Conservation (phyloP, 2,797 vertebrate species). For the Sebastolobus altivelis region DNA sequence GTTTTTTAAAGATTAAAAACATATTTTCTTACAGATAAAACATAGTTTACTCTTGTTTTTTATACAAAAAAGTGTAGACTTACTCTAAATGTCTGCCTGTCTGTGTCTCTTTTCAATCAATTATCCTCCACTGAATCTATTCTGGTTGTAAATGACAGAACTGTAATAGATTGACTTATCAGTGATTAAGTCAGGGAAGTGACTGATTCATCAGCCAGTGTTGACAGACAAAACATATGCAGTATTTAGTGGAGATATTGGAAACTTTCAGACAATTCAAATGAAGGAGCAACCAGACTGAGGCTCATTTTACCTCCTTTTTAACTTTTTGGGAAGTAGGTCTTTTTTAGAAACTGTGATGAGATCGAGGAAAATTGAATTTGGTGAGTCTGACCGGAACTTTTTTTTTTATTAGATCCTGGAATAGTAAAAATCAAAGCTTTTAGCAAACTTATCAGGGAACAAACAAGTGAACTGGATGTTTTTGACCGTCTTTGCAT, state of each 20-base stretch:
- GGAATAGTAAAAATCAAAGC: not conserved
- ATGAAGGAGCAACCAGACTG: not conserved
- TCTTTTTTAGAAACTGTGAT: not conserved
- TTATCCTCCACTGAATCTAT: not conserved
- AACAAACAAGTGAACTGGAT: not conserved
- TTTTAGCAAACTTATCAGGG: not conserved
- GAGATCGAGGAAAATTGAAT: not conserved
- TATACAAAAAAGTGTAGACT: not conserved
- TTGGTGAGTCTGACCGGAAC: not conserved
- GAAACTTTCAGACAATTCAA: not conserved
- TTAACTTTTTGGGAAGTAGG: not conserved
- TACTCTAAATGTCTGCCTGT: not conserved
- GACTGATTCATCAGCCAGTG: not conserved
- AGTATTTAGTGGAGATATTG: not conserved
- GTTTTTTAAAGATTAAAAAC: not conserved
- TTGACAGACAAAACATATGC: not conserved
- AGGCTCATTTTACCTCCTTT: not conserved
- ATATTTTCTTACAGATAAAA: not conserved
- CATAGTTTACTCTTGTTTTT: not conserved
- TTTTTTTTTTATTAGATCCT: not conserved
- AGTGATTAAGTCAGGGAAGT: conserved; percentile 6
- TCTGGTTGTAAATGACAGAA: not conserved
- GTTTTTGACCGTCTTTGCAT: not conserved
- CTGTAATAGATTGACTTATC: not conserved
- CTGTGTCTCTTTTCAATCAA: not conserved